Evolutionary conservation across 2,888 invertebrate species (phyloP).

Genomic region (Stenodera caucasica): DNA sequence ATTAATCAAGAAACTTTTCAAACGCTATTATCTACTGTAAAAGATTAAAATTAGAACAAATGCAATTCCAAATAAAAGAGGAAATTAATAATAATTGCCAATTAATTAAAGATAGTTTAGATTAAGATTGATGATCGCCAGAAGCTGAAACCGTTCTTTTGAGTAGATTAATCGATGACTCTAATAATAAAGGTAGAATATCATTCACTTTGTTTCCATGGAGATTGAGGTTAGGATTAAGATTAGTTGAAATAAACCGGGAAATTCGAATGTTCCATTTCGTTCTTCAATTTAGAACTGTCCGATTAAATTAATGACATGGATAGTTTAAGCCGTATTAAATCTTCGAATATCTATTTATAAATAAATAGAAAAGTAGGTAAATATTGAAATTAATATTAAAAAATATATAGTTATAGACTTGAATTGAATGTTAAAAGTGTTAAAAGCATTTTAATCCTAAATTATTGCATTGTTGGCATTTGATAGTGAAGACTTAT

Average conservation of each 20-base stretch:
- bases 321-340: not conserved
- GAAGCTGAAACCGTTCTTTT: not conserved
- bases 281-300: not conserved
- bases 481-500: not conserved
- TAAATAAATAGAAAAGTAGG: not conserved
- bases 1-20: not conserved
- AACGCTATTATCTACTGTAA: too few species aligned
- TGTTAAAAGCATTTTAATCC: slow-evolving; percentile 7
- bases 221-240: too few species aligned
- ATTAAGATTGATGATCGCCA: not conserved
- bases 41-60: too few species aligned
- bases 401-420: not conserved
- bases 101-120: not conserved
- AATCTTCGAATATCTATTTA: not conserved
- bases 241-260: too few species aligned
- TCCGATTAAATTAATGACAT: not conserved
- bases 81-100: not conserved
- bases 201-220: too few species aligned
- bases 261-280: too few species aligned
- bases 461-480: not conserved
- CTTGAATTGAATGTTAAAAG: not conserved
- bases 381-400: not conserved
- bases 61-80: not conserved
- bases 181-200: not conserved
- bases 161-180: not conserved